A percentile compares a stretch with the other conserved stretches of the same genome.
These are phyloP conservation scores for Oreortyx pictus DNA, from an alignment of 2,797 vertebrate genomes.

Conservation along the genomic window DNA sequence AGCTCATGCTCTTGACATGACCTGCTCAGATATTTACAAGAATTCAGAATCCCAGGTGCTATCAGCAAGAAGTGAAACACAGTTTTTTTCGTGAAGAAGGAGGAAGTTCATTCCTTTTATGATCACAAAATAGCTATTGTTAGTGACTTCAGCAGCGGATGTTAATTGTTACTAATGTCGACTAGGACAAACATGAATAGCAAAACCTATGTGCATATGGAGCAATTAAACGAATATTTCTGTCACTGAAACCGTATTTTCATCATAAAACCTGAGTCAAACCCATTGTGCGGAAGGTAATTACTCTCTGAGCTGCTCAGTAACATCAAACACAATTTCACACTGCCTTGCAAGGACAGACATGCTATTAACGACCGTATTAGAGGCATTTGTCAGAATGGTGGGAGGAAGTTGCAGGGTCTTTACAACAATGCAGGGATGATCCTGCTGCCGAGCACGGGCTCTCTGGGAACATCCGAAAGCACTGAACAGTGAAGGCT, in stretches of 20 bases:
- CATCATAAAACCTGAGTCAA: not conserved
- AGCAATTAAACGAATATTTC: constrained; percentile 9
- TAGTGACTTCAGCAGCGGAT: not conserved
- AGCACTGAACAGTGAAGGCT: not conserved
- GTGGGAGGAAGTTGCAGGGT: not conserved
- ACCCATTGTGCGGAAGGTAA: not conserved
- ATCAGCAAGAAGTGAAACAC: not conserved
- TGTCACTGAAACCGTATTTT: not conserved
- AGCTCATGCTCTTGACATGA: not conserved
- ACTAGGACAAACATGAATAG: not conserved
- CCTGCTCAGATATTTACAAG: not conserved
- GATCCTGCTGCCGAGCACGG: not conserved
- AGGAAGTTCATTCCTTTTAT: not conserved
- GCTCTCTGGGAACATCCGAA: not conserved
- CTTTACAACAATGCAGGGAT: not conserved
- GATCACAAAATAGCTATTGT: not conserved
- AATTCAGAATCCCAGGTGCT: not conserved
- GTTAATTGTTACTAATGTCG: not conserved
- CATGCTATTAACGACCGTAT: not conserved
- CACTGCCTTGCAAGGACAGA: not conserved
- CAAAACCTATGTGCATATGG: not conserved
- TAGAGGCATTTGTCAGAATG: not conserved
- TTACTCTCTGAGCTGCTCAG: not conserved
- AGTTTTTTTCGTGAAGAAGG: not conserved
- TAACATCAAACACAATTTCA: not conserved